These are phyloP conservation scores for Asarcornis scutulata DNA, from an alignment of 2,113 vertebrate genomes.

Conservation along the genomic window DNA sequence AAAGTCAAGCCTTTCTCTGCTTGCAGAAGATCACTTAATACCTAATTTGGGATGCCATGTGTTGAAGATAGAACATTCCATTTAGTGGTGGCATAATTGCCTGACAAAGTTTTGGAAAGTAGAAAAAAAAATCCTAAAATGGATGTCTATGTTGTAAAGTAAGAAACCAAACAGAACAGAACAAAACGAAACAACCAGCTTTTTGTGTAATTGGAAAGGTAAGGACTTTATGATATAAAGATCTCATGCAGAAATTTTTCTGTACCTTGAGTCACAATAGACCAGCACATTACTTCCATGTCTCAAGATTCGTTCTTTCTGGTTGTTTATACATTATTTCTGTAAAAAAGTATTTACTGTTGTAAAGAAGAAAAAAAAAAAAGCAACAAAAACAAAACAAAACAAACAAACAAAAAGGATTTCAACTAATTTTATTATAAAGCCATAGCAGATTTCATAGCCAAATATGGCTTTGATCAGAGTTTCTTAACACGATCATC, in stretches of 20 bases:
- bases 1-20: neutral
- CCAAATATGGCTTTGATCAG: neutral
- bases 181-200: fast-evolving
- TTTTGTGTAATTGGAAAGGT: neutral
- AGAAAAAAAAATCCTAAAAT: neutral
- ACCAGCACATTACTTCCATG: neutral
- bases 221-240: neutral
- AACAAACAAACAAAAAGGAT: neutral
- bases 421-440: neutral
- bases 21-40: neutral
- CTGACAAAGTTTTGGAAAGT: neutral
- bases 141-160: neutral
- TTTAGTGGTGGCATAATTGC: neutral
- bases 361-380: neutral
- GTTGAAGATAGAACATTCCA: neutral
- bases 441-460: neutral
- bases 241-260: neutral
- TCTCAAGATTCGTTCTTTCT: neutral
- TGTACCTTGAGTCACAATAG: neutral
- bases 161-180: neutral
- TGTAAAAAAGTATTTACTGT: neutral
- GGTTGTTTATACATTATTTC: neutral
- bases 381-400: too few species aligned
- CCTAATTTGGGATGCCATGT: neutral
- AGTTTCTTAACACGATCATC: neutral